Evolutionary conservation across 1,140 invertebrate species (phyloP).

Genomic region (Cotesia vestalis): DNA sequence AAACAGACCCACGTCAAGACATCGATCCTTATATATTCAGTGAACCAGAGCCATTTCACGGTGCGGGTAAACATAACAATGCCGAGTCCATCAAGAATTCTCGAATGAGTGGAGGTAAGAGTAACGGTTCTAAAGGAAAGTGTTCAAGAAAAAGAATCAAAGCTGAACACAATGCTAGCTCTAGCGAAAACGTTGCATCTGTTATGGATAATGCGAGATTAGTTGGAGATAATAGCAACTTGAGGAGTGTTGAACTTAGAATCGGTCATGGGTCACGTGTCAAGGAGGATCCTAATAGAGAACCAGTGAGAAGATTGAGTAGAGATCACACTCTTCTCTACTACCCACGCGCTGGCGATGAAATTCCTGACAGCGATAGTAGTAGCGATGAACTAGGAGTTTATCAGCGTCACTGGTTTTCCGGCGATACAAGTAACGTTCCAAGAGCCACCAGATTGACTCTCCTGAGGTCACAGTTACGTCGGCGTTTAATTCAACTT

Average conservation of each 20-base stretch:
- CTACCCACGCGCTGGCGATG: slow-evolving; percentile 61
- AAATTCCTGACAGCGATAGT: slow-evolving; percentile 63
- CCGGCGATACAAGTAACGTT: slow-evolving; percentile 48
- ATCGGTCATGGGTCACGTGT: slow-evolving; percentile 36
- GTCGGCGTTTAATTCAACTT: slow-evolving; percentile 66
- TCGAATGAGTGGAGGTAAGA: slow-evolving; percentile 47
- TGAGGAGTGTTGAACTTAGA: slow-evolving; percentile 44
- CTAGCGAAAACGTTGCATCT: neutral
- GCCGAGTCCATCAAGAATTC: slow-evolving; percentile 49
- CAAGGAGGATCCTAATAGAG: slow-evolving; percentile 47
- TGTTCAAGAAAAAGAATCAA: slow-evolving; percentile 56
- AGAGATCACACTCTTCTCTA: slow-evolving; percentile 62
- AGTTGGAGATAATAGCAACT: slow-evolving; percentile 23
- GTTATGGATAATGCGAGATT: neutral
- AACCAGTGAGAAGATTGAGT: slow-evolving; percentile 46
- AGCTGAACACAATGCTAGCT: slow-evolving; percentile 33
- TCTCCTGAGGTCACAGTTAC: slow-evolving; percentile 66
- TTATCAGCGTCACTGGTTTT: slow-evolving; percentile 62
- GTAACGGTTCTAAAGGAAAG: slow-evolving; percentile 51
- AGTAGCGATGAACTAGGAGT: slow-evolving; percentile 60
- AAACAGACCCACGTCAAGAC: slow-evolving; percentile 59
- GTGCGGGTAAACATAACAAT: slow-evolving; percentile 47
- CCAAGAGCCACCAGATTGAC: slow-evolving; percentile 64
- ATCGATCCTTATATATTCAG: slow-evolving; percentile 71
- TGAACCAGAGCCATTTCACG: slow-evolving; percentile 62